Base-by-base conservation (phyloP, 2,113 vertebrate genomes). In the Gopherus flavomarginatus region DNA sequence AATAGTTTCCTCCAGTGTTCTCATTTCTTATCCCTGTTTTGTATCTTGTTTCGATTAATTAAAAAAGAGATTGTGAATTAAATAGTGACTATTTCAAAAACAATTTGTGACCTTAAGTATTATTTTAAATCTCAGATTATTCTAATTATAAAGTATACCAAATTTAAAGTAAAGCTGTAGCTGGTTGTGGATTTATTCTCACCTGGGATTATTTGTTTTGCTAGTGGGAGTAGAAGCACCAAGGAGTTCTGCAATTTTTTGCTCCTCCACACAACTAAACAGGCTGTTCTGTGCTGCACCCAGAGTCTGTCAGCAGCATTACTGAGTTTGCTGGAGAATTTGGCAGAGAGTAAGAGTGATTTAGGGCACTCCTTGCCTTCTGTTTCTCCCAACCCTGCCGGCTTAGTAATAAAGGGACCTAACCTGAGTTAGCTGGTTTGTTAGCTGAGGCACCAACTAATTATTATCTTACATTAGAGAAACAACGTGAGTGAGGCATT, bases 381-480 rank as follows among this genome's bases (percentile, higher is more conserved):
- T 52, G 3, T 6, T 4, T 8, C 22, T 16, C 19, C 5, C 29
- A 31, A 29, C 29, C 14, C 14, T 49, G n/a, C 65, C 72, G 16
- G 50, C 86, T 0, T 86, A 35, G 42, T 83, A 89, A 80, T 52
- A 42, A 90, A 89, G n/a, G 35, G 5, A 72, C n/a, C n/a, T 38
- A 72, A 72, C n/a, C 24, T 90, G 65, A 83, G n/a, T n/a, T n/a
- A n/a, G n/a, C 79, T n/a, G 90, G 0, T 87, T 78, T 83, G 89
- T 75, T 59, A 85, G 24, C 79, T 90, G 31, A 87, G 53, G 53
- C 65, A 16, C 94, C 65, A 86, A 13, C 22, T 26, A 44, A 82
- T 80, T 85, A 13, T 44, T 95, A 90, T 94, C 96, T 93, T 95
- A 93, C 27, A 79, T 0, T 79, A 93, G 78, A 92, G 47, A 82